Evolutionary conservation across 2,888 invertebrate genomes (phyloP), one percentile per base, ranked within the genome.

Genomic region (Hirudinaria manillensis): DNA sequence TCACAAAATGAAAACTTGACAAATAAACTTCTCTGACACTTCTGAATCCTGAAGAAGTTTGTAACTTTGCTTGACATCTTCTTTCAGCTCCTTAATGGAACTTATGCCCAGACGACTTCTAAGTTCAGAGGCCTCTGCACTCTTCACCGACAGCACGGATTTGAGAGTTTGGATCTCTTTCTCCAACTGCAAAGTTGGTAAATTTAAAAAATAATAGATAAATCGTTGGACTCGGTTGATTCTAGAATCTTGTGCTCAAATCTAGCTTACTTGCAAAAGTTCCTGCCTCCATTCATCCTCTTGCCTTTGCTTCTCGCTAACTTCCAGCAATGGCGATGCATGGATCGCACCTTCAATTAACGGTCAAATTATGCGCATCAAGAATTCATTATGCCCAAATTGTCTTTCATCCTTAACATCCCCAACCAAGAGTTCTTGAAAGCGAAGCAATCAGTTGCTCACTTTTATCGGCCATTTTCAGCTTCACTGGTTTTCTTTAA

Each of bases 41-140:
- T 93, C 92, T 85, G 96, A 96, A 85, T 97, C 97, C 92, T 86
- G 86, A 77, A 98, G 94, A 84, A 93, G 94, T 86, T 93, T 93
- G 81, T 98, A 88, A 80, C 97, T 94, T 85, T 94, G 93, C 86
- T 92, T 93, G 84, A 99, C 90, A 85, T 99, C 98, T 81, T 94
- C 93, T 78, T 93, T 92, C 79, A 99, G 90, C 87, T 99, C 98
- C 85, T 92, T 92, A 92, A 98, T 94, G 68, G 95, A 95, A 76
- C 94, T 95, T 83, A 98, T 94, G 79, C 98, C 97, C 82, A 98
- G 89, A 87, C 95, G 94, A 81, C 93, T 89, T 88, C 98, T 98
- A 81, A 99, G 87, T 84, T 97, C 96, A 77, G 89, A 88, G n/a
- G 90, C 88, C 78, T 88, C 88, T 80, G 88, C 87, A 76, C 89